These are phyloP conservation scores for Drepana arcuata DNA, from an alignment of 1,140 invertebrate species.

Conservation along the genomic window DNA sequence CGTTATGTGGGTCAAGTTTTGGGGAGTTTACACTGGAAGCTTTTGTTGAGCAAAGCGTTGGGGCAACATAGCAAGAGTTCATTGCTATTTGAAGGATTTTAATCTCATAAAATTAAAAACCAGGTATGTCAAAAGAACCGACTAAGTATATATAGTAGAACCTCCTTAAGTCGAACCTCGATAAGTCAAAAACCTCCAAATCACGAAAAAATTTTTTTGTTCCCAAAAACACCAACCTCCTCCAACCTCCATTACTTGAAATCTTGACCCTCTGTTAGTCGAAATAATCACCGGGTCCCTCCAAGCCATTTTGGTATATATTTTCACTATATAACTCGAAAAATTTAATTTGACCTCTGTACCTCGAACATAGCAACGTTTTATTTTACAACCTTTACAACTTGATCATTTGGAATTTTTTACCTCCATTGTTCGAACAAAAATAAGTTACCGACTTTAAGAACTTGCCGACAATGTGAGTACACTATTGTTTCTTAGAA, in stretches of 20 bases:
- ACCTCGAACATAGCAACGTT: conserved; percentile 1
- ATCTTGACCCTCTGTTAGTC: too few species aligned
- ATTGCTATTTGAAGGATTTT: too few species aligned
- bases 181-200: conserved; percentile 3
- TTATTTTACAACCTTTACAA: conserved; percentile 7
- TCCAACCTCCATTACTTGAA: neutral
- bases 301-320: conserved; percentile 1
- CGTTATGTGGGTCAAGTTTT: too few species aligned
- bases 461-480: conserved; percentile 7
- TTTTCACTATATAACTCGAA: conserved; percentile 1
- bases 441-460: conserved; percentile 9
- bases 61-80: too few species aligned
- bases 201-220: conserved; percentile 1
- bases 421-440: conserved; percentile 1
- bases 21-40: too few species aligned
- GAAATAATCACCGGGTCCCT: neutral
- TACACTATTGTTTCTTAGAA: conserved; percentile 5
- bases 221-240: too few species aligned
- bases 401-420: conserved; percentile 7
- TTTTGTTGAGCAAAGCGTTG: too few species aligned
- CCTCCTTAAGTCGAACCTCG: conserved; percentile 1
- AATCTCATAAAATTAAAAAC: too few species aligned
- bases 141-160: neutral
- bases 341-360: neutral
- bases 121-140: too few species aligned